Evolutionary conservation across 2,888 invertebrate species (phyloP).

Genomic region (Phyllotreta striolata): DNA sequence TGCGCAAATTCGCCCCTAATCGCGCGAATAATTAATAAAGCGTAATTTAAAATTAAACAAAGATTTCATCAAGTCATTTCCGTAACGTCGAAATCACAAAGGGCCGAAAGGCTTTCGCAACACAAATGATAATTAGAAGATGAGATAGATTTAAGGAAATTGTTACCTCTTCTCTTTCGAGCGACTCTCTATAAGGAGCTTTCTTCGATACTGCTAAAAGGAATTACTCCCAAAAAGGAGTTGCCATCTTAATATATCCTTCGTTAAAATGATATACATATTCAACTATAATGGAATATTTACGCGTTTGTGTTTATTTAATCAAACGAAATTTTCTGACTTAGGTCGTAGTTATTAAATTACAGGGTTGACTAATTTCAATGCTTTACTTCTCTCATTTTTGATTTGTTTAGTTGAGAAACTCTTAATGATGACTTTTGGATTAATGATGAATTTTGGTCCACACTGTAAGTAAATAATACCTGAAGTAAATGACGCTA

Average conservation of each 20-base stretch:
- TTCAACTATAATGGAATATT: conserved; percentile 2
- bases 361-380: too few relatives aligned
- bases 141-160: conserved; percentile 13
- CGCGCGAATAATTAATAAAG: conserved; percentile 6
- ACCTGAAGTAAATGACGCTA: too few relatives aligned
- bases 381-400: not conserved
- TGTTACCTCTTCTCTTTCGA: conserved; percentile 1
- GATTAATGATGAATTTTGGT: too few relatives aligned
- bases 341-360: too few relatives aligned
- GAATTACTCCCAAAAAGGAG: conserved; percentile 4
- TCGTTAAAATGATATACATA: conserved; percentile 6
- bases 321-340: conserved; percentile 1
- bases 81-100: conserved; percentile 6
- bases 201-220: not conserved
- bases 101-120: not conserved
- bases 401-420: not conserved
- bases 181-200: not conserved
- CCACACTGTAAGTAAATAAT: too few relatives aligned
- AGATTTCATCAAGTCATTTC: conserved; percentile 11
- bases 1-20: not conserved
- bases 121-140: conserved; percentile 13
- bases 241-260: not conserved
- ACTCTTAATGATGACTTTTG: too few relatives aligned
- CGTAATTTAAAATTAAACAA: conserved; percentile 6
- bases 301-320: conserved; percentile 4